Percentiles rank a stretch among this genome's conserved stretches.
These are phyloP conservation scores for Centropyge bicolor DNA, from an alignment of 2,797 vertebrate species.

Conservation along the genomic window DNA sequence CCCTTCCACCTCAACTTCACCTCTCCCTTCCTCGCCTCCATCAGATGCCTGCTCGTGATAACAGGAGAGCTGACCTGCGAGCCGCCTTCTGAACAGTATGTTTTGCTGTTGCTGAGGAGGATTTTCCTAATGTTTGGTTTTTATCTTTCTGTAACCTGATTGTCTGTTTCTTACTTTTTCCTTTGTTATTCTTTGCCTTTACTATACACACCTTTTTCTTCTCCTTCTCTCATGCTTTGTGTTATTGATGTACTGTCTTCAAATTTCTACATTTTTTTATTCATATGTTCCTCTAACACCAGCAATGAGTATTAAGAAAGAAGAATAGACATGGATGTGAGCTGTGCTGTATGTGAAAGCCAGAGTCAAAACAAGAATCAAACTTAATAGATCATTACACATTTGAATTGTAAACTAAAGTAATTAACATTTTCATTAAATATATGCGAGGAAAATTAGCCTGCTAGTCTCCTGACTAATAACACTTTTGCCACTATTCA, in stretches of 20 bases:
- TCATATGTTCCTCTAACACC: not conserved
- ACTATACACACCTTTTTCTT: not conserved
- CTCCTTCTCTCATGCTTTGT: not conserved
- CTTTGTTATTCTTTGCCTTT: not conserved
- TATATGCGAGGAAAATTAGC: not conserved
- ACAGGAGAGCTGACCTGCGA: slow-evolving; percentile 6
- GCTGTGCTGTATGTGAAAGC: slow-evolving; percentile 1
- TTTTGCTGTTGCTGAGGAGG: slow-evolving; percentile 1
- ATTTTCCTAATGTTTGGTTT: not conserved
- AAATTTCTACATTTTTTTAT: not conserved
- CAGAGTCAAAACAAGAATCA: not conserved
- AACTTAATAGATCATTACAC: not conserved
- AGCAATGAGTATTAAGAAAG: not conserved
- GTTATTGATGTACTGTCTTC: not conserved
- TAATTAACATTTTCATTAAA: not conserved
- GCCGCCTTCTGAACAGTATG: not conserved
- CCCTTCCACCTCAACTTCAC: slow-evolving; percentile 12
- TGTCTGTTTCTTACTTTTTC: not conserved
- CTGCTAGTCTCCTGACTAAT: not conserved
- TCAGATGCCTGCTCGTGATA: not conserved
- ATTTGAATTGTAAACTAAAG: not conserved
- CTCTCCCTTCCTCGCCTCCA: not conserved
- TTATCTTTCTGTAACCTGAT: not conserved
- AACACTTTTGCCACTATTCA: slow-evolving; percentile 8
- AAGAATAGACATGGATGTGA: not conserved